A percentile compares a stretch with the other conserved stretches of the same genome.
Evolutionary conservation across 2,888 invertebrate genomes (phyloP).

Genomic region (Lasioglossum marginatum): DNA sequence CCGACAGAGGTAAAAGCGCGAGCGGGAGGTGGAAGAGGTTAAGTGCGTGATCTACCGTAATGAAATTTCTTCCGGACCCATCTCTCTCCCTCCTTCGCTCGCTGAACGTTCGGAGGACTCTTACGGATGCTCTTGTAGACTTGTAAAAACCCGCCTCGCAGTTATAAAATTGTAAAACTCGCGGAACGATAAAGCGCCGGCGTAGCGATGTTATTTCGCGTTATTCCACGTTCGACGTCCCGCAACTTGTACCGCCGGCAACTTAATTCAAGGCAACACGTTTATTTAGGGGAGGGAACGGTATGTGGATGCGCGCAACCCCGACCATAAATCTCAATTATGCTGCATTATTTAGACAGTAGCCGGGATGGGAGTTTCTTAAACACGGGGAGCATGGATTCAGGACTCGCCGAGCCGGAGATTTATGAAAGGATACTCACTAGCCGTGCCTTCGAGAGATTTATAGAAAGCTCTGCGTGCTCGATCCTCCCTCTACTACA

Average conservation of each 20-base stretch:
- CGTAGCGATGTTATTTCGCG: background rate
- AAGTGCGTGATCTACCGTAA: slow-evolving; percentile 60
- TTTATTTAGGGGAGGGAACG: slow-evolving; percentile 24
- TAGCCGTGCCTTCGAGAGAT: background rate
- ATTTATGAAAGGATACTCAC: slow-evolving; percentile 7
- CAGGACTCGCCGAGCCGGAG: slow-evolving; percentile 3
- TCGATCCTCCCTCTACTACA: background rate
- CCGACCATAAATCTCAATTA: slow-evolving; percentile 44
- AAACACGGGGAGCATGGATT: slow-evolving; percentile 11
- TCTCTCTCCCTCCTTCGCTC: background rate
- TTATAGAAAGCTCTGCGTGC: background rate
- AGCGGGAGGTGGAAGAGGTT: slow-evolving; percentile 25
- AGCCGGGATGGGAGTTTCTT: slow-evolving; percentile 11
- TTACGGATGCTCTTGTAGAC: slow-evolving; percentile 41
- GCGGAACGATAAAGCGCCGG: background rate
- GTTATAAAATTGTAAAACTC: background rate
- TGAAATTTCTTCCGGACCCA: slow-evolving; percentile 60
- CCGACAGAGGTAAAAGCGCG: slow-evolving; percentile 28
- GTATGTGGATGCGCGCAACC: slow-evolving; percentile 8
- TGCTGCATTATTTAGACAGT: slow-evolving; percentile 7
- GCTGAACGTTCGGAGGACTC: slow-evolving; percentile 2
- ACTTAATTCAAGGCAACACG: slow-evolving; percentile 40
- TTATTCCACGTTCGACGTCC: slow-evolving; percentile 24
- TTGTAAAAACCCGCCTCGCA: slow-evolving; percentile 39
- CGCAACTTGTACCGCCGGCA: slow-evolving; percentile 3